A percentile compares a stretch with the other conserved stretches of the same genome.
Evolutionary conservation across 2,888 invertebrate species (phyloP).

Genomic region (Andrena bicolor): DNA sequence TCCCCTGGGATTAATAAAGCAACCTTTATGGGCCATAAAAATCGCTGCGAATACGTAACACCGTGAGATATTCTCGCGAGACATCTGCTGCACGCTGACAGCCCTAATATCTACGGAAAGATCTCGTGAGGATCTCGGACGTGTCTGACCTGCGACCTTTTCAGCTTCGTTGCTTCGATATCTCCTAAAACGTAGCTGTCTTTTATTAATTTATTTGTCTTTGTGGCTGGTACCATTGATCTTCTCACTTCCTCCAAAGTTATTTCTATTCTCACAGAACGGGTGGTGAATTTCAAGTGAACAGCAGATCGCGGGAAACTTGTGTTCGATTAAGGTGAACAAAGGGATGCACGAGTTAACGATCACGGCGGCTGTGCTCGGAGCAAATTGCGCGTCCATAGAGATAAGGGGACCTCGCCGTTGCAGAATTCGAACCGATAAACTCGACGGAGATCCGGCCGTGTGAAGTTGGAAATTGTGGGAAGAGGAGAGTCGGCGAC

Average conservation of each 20-base stretch:
- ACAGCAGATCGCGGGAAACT: not conserved
- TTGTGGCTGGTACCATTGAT: too few relatives aligned
- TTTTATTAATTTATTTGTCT: too few relatives aligned
- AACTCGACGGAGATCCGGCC: not conserved
- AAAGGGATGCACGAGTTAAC: constrained; percentile 6
- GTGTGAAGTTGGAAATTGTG: not conserved
- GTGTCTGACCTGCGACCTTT: too few relatives aligned
- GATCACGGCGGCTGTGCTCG: not conserved
- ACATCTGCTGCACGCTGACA: too few relatives aligned
- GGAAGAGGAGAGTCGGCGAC: constrained; percentile 37
- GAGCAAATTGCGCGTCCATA: not conserved
- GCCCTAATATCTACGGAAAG: too few relatives aligned
- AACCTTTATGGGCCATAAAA: not conserved
- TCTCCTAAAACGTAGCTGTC: too few relatives aligned
- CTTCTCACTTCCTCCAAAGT: too few relatives aligned
- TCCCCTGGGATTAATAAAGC: constrained; percentile 32
- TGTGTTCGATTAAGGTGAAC: not conserved
- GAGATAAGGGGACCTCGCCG: constrained; percentile 20
- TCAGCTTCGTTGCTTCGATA: too few relatives aligned
- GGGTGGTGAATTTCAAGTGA: not conserved
- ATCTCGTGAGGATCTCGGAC: too few relatives aligned
- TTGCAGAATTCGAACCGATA: constrained; percentile 38
- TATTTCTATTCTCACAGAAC: too few relatives aligned
- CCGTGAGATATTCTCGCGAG: too few relatives aligned
- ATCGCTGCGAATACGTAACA: too few relatives aligned